Evolutionary conservation across 1,140 invertebrate species (phyloP), one percentile per base, ranked within the genome.

Genomic region (Ceratitis capitata): DNA sequence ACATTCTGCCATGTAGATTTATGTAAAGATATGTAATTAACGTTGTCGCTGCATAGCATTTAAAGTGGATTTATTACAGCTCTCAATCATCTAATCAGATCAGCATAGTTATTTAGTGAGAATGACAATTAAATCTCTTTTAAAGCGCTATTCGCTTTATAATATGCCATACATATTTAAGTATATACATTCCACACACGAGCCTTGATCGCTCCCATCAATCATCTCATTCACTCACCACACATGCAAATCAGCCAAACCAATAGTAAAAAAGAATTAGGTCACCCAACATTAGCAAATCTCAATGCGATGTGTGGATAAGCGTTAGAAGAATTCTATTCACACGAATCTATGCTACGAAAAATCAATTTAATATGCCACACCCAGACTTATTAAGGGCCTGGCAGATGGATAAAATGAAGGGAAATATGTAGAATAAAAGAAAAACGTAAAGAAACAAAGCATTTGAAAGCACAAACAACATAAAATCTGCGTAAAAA

Each of bases 321-420:
- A 56, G n/a, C n/a, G 51, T 78, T 78, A 78, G 69, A 78, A 45
- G 45, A 47, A 23, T 26, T 47, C 39, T 78, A 45, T 45, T 19
- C 14, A n/a, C 39, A 39, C 29, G 35, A 78, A 78, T 78, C 69
- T 45, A 78, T 45, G 69, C 69, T 78, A 45, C 39, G 39, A 4
- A 78, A 78, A 78, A 78, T 78, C 69, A 42, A 78, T 78, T 78
- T 45, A 45, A 74, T 23, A 14, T 9, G 69, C 69, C 69, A 19
- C 69, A 78, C 69, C 69, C n/a, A n/a, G n/a, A n/a, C n/a, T 78
- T 78, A 78, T 78, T 78, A 78, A 78, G 42, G 69, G 69, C 69
- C 69, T 61, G n/a, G n/a, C n/a, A n/a, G n/a, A n/a, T n/a, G n/a
- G n/a, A n/a, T n/a, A n/a, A n/a, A n/a, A n/a, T n/a, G n/a, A n/a